Percentiles rank a stretch among this genome's conserved stretches.
phyloP scores from a whole-genome alignment of 2,113 vertebrate genomes.

The Mobula hypostoma region DNA sequence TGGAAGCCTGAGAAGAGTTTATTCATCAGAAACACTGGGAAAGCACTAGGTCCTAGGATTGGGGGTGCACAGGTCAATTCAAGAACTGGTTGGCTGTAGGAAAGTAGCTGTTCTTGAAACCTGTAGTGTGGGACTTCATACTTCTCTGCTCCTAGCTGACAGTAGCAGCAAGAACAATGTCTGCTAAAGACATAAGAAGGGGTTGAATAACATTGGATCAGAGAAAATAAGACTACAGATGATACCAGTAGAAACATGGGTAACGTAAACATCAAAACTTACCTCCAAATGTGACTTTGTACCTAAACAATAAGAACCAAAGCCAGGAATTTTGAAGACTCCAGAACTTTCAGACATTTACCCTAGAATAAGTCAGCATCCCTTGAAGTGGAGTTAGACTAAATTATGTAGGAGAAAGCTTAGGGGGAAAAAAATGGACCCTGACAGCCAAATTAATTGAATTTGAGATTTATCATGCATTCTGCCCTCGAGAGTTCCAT shows the following conservation, averaged over 20 bases:
- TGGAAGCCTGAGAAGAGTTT: too few species aligned
- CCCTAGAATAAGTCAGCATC: neutral
- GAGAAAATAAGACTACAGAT: neutral
- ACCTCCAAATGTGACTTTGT: too few species aligned
- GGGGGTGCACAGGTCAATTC: too few species aligned
- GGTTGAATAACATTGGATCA: neutral
- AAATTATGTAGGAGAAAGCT: neutral
- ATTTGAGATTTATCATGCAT: slow-evolving; percentile 1
- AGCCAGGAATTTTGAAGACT: neutral
- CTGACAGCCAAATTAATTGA: neutral
- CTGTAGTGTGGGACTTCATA: too few species aligned
- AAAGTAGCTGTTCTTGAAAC: too few species aligned
- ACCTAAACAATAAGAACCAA: neutral
- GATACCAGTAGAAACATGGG: too few species aligned
- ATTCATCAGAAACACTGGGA: too few species aligned
- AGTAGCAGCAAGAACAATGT: too few species aligned
- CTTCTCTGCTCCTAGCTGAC: too few species aligned
- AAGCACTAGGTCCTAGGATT: too few species aligned
- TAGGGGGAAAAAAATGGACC: neutral
- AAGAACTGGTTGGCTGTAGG: too few species aligned
- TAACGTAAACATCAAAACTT: neutral
- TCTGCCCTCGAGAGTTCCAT: neutral
- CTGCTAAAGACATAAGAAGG: neutral
- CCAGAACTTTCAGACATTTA: neutral
- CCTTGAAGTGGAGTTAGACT: neutral